Evolutionary conservation across 2,797 vertebrate species (phyloP).

Genomic region (Alexandromys oeconomus): DNA sequence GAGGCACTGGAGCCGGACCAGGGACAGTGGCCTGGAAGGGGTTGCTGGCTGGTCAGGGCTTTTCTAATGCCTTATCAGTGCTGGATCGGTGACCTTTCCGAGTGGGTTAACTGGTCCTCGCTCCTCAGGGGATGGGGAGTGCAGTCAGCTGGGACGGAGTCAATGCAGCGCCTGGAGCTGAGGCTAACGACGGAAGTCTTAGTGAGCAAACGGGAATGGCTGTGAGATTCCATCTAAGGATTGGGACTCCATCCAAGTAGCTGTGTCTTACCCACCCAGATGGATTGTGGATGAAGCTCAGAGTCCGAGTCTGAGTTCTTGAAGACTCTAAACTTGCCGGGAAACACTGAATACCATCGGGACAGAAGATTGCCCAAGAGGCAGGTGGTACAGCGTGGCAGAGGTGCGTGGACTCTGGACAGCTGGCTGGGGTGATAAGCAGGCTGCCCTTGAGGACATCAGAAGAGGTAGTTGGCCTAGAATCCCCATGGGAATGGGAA

Average conservation of each 20-base stretch:
- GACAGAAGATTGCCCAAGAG: background rate
- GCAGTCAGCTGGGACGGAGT: background rate
- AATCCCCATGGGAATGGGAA: background rate
- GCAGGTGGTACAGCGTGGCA: background rate
- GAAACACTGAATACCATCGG: background rate
- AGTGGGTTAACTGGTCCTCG: conserved; percentile 45
- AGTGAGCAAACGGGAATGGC: background rate
- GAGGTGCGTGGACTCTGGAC: background rate
- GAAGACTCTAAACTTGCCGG: background rate
- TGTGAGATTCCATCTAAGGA: background rate
- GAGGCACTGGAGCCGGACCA: conserved; percentile 63
- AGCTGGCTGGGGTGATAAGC: background rate
- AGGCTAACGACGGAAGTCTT: background rate
- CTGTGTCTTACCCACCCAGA: background rate
- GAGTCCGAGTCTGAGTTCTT: background rate
- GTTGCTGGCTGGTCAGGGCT: conserved; percentile 46
- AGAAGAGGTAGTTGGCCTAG: background rate
- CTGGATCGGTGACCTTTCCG: conserved; percentile 71
- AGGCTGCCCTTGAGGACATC: background rate
- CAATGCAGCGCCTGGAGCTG: background rate
- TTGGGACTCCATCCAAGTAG: background rate
- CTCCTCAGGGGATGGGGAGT: background rate
- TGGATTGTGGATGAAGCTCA: background rate
- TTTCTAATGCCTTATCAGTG: conserved; percentile 44
- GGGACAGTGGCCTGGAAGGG: conserved; percentile 73